A percentile compares a stretch with the other conserved stretches of the same genome.
phyloP scores from a whole-genome alignment of 2,888 invertebrate genomes.

The Sympetrum striolatum region DNA sequence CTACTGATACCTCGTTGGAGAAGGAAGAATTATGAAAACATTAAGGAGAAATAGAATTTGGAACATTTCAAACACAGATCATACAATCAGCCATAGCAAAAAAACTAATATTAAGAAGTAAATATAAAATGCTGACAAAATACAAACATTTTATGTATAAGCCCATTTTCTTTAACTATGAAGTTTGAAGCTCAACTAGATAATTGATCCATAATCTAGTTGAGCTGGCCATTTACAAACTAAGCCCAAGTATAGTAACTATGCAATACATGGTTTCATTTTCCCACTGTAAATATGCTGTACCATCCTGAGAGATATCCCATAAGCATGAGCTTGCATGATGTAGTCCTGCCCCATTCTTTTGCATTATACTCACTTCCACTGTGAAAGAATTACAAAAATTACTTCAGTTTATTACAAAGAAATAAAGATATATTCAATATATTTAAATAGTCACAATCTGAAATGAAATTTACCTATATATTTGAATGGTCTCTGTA shows the following conservation, averaged over 20 bases:
- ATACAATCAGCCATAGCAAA: no score
- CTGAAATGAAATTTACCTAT: background rate
- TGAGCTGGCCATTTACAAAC: no score
- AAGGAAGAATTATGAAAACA: background rate
- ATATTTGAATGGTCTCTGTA: conserved; percentile 14
- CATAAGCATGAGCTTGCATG: background rate
- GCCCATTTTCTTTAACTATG: no score
- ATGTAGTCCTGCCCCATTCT: conserved; percentile 1
- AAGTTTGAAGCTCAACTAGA: no score
- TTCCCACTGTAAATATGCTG: background rate
- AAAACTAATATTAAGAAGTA: no score
- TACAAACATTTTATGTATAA: no score
- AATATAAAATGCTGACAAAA: no score
- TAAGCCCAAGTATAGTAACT: background rate
- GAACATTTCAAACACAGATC: no score
- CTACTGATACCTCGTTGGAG: background rate
- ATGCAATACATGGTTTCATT: conserved; percentile 8
- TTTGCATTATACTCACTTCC: conserved; percentile 21
- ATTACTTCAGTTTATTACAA: background rate
- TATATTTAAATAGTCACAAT: background rate
- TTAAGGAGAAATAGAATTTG: no score
- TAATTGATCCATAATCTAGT: no score
- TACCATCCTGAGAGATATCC: conserved; percentile 16
- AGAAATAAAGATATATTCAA: background rate
- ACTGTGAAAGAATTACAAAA: background rate